Base-by-base conservation (phyloP, 2,113 vertebrate genomes). In the Enhydra lutris region DNA sequence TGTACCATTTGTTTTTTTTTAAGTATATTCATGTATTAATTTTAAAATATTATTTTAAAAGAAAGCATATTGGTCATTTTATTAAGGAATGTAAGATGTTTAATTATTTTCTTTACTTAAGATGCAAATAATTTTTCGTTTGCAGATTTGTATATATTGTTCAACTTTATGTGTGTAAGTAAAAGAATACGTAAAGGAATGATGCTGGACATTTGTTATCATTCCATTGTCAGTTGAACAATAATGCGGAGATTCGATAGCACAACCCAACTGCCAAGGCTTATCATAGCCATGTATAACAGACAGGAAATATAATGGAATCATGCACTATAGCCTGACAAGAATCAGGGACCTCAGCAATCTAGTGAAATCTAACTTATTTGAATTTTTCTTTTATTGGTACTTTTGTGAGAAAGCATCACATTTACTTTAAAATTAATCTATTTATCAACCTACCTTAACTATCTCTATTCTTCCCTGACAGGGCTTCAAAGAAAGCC, bases 361-460 rank as follows among this genome's bases (percentile, higher is more conserved):
- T 47, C 42, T 92, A 36, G 39, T 81, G 31, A 47, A 78, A 85
- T 71, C 52, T 63, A 92, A 95, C 39, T 50, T 78, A 80, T 59
- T 20, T 39, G n/a, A 17, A 59, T 71, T 96, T 95, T 83, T 84
- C 17, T 89, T 94, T 97, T 65, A 74, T 42, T 67, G 23, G 67
- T 61, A 89, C 7, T 74, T 11, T 36, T 57, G 36, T 31, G 21
- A 92, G 34, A 57, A 97, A 74, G 34, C 42, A 55, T 89, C 45
- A 93, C 39, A 61, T 79, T 91, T 89, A 57, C 82, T 89, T 67
- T 84, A 82, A 95, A 95, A 47, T 59, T 42, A 76, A 92, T 92
- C n/a, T 85, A 39, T 50, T 92, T 95, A 82, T 89, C 50, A 67
- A 42, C 31, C 3, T 89, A 57, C 26, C 8, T 89, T 96, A 31